Base-by-base conservation (phyloP, 2,797 vertebrate species). In the Petrocephalus sullivani region DNA sequence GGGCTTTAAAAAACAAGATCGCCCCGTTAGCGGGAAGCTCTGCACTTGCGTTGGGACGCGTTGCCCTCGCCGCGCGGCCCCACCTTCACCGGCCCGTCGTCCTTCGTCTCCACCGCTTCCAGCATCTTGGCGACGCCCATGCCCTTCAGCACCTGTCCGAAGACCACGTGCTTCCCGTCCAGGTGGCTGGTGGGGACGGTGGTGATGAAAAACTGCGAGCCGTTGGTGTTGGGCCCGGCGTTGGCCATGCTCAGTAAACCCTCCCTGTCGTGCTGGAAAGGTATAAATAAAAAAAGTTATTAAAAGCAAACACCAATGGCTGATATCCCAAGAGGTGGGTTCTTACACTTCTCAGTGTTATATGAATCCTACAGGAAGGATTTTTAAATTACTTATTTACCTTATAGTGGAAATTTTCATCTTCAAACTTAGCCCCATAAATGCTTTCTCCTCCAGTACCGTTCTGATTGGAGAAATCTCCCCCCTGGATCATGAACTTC, bases 361-460 rank as follows among this genome's bases (percentile, higher is more conserved):
- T 78, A 78, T 19, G 71, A 46, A 78, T 46, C 8, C 19, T 46
- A n/a, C 16, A 9, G 16, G 37, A 78, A 46, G 16, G 33, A 57
- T 3, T n/a, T 14, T 71, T 56, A 8, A 53, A 78, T 10, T 53
- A 64, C 51, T 75, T 16, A 78, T 78, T 91, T 95, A 99, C 98
- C 97, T 97, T 96, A 90, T 99, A 99, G 93, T 98, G 93, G 87
- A 99, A 99, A 95, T 98, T 99, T 94, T 99, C 98, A 91, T 99
- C 98, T 94, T 98, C 98, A 94, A 99, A 99, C 94, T 99, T 99
- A 93, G 98, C 98, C 90, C 98, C 98, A 37, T 99, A 99, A 94
- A 99, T 99, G 94, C 98, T 99, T 95, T 99, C 98, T 88, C 98
- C 98, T 87, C 98, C 98, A 0, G 98, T 99, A 90, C 98, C 98